Conservation (phyloP, 2,797 vertebrate genomes). For the Pteropus rufus region DNA sequence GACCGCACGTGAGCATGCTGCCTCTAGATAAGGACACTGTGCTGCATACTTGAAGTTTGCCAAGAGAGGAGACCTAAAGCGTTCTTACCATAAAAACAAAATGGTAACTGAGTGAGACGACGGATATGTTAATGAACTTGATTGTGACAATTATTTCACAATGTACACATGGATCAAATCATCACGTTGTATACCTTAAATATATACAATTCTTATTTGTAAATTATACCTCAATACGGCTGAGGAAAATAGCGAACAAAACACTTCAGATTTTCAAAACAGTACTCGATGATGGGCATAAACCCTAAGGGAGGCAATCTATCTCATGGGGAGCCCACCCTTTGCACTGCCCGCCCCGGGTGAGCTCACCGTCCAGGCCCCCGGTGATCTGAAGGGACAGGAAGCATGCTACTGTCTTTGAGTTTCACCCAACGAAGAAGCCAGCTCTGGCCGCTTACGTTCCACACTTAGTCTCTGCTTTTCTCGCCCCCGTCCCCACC, state of each 20-base stretch:
- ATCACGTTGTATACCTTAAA: not conserved
- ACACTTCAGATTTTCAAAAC: not conserved
- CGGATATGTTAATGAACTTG: too few relatives aligned
- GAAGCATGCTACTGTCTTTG: not conserved
- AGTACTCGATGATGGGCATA: too few relatives aligned
- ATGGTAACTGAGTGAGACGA: not conserved
- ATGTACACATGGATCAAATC: not conserved
- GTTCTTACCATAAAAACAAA: not conserved
- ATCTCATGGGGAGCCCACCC: too few relatives aligned
- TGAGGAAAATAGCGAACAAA: not conserved
- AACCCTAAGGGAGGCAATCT: not conserved
- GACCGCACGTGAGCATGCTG: fast-evolving
- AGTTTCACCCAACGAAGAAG: not conserved
- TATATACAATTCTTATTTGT: not conserved
- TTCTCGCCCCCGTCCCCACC: not conserved
- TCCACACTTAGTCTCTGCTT: not conserved
- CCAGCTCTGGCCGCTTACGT: not conserved
- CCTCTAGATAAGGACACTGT: too few relatives aligned
- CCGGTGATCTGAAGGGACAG: too few relatives aligned
- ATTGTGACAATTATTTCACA: not conserved
- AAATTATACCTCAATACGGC: not conserved
- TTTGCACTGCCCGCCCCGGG: too few relatives aligned
- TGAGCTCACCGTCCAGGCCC: too few relatives aligned
- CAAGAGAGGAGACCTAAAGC: not conserved
- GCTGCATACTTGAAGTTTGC: not conserved